These are phyloP conservation scores for Falco naumanni DNA, from an alignment of 2,797 vertebrate species.

Conservation along the genomic window DNA sequence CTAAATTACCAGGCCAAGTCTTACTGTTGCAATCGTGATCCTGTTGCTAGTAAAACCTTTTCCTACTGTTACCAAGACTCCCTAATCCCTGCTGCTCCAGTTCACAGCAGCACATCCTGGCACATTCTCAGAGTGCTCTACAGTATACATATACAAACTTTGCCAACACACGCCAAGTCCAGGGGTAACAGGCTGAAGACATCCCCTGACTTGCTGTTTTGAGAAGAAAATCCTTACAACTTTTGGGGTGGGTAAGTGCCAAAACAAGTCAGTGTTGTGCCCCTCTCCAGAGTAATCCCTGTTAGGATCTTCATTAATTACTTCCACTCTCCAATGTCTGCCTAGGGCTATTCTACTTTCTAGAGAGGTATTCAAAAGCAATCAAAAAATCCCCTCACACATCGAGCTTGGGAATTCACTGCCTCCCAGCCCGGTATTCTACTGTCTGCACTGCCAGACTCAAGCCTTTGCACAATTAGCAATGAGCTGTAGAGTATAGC, in stretches of 20 bases:
- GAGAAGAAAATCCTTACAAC: not conserved
- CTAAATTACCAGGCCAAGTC: not conserved
- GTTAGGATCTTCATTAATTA: not conserved
- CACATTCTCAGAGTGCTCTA: not conserved
- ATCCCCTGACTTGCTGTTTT: not conserved
- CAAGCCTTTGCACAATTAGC: not conserved
- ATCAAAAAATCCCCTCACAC: not conserved
- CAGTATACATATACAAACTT: not conserved
- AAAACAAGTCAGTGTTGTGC: fast-evolving
- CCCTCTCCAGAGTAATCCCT: not conserved
- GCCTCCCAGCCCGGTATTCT: not conserved
- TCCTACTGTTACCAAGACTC: not conserved
- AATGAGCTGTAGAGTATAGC: not conserved
- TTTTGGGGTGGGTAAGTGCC: not conserved
- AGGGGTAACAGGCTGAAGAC: not conserved
- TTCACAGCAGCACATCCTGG: fast-evolving
- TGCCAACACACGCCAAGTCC: not conserved
- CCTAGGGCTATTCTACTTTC: not conserved
- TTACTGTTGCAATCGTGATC: not conserved
- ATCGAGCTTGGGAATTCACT: not conserved
- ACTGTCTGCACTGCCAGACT: not conserved
- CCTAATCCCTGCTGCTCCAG: not conserved
- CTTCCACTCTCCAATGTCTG: not conserved
- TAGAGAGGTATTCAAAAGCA: not conserved
- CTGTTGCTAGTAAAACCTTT: not conserved